Base-by-base conservation (phyloP, 1,140 invertebrate genomes). In the Ptiloglossa arizonensis region DNA sequence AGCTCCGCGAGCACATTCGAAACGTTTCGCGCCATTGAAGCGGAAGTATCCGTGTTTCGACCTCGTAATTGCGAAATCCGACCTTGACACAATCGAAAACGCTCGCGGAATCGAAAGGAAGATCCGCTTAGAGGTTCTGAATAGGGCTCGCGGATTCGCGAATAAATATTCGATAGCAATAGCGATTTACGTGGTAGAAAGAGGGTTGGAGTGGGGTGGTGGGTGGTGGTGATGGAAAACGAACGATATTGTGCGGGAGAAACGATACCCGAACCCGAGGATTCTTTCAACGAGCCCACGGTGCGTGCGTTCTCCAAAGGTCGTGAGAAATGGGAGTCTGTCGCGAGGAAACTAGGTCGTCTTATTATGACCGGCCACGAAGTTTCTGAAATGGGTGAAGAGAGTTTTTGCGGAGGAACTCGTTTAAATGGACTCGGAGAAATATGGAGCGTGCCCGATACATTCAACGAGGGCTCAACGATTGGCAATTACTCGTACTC, bases 321-420 rank as follows among this genome's bases (percentile, higher is more conserved):
- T 8, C 5, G 17, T 48, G 9, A 27, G 19, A 24, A 6, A 29
- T 17, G 22, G 19, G 19, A 29, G 41, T 17, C 4, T n/a, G 22
- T 9, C 5, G 8, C 35, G 35, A 15, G 6, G 1, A 62, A 66
- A 66, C 19, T 74, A 44, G 62, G 50, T 74, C 71, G 35, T 66
- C 59, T 74, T 74, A 56, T 73, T 54, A 73, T 29, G 17, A 27
- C 2, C 22, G 17, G 17, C 17, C 22, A 19, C 17, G 13, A 74
- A 74, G 19, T 74, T 66, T 66, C 50, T 27, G 35, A 56, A 66
- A 29, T 11, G 48, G 29, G 24, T 8, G n/a, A 32, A 41, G 46
- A 9, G 59, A 62, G 56, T 41, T 74, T 35, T 41, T 48, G 8
- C 19, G 19, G 13, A 17, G 17, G 9, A 29, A n/a, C 29, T 19